A percentile compares a stretch with the other conserved stretches of the same genome.
phyloP scores from a whole-genome alignment of 2,888 invertebrate species.

The Rhingia campestris region DNA sequence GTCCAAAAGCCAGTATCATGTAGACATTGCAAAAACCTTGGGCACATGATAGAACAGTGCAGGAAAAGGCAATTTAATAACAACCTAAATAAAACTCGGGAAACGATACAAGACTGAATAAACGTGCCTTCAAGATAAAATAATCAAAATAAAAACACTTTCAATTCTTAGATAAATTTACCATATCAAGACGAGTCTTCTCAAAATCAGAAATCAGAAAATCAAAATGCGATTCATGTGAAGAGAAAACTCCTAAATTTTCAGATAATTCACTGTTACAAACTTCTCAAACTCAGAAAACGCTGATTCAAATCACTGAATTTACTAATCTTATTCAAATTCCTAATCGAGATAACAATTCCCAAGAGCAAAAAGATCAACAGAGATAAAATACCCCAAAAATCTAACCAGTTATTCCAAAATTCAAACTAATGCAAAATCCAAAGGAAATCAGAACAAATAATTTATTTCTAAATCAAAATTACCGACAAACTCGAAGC shows the following conservation, averaged over 20 bases:
- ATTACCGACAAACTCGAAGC: conserved; percentile 1
- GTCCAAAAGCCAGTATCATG: conserved; percentile 3
- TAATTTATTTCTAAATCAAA: background rate
- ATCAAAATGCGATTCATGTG: background rate
- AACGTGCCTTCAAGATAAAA: too few relatives aligned
- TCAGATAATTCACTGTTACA: background rate
- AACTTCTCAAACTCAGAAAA: background rate
- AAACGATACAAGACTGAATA: conserved; percentile 15
- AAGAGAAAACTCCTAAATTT: background rate
- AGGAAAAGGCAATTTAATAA: conserved; percentile 17
- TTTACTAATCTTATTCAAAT: background rate
- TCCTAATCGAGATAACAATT: background rate
- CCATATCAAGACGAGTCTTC: background rate
- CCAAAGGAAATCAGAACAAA: background rate
- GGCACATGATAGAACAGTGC: conserved; percentile 9
- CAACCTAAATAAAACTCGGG: conserved; percentile 8
- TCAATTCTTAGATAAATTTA: background rate
- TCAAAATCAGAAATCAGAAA: conserved; percentile 7
- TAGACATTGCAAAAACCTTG: conserved; percentile 19
- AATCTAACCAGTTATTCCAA: too few relatives aligned
- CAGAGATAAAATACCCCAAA: conserved; percentile 5
- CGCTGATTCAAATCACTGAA: background rate
- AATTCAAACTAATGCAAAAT: too few relatives aligned
- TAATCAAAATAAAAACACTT: background rate
- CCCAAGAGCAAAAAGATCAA: conserved; percentile 1